A percentile compares a stretch with the other conserved stretches of the same genome.
phyloP scores from a whole-genome alignment of 1,140 invertebrate genomes.

The Pseudomyrmex sp. region DNA sequence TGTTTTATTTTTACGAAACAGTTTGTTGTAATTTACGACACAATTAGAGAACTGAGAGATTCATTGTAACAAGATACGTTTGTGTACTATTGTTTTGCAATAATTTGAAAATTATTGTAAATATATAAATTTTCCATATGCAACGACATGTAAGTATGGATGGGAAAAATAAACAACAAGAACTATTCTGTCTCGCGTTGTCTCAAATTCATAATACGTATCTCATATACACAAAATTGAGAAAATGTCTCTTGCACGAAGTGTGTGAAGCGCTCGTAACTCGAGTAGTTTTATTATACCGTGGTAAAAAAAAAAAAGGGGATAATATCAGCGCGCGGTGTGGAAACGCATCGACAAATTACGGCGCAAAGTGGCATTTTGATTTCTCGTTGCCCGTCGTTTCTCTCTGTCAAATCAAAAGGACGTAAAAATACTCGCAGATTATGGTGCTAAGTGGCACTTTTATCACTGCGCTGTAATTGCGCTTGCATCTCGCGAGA shows the following conservation, averaged over 20 bases:
- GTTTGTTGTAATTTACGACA: background rate
- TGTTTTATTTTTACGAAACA: background rate
- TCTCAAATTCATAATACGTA: constrained; percentile 12
- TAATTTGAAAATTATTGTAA: too few relatives aligned
- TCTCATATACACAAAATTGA: constrained; percentile 12
- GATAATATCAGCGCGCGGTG: constrained; percentile 39
- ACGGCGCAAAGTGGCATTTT: constrained; percentile 61
- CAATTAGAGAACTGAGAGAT: background rate
- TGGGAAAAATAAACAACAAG: background rate
- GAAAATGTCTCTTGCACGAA: background rate
- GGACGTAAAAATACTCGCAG: constrained; percentile 69
- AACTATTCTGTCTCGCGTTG: background rate
- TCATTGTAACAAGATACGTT: too few relatives aligned
- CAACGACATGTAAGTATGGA: background rate
- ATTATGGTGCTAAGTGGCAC: constrained; percentile 70
- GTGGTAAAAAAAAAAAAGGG: background rate
- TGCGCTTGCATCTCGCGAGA: constrained; percentile 68
- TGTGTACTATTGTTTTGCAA: too few relatives aligned
- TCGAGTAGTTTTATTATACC: constrained; percentile 27
- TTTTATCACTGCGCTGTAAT: constrained; percentile 70
- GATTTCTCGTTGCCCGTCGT: constrained; percentile 60
- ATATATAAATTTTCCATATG: too few relatives aligned
- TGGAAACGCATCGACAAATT: constrained; percentile 67
- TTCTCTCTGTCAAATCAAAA: constrained; percentile 65
- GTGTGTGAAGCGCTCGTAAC: constrained; percentile 23